These are phyloP conservation scores for Corticium candelabrum DNA, from an alignment of 37 sponge, comb jelly and placozoan species.

Conservation along the genomic window DNA sequence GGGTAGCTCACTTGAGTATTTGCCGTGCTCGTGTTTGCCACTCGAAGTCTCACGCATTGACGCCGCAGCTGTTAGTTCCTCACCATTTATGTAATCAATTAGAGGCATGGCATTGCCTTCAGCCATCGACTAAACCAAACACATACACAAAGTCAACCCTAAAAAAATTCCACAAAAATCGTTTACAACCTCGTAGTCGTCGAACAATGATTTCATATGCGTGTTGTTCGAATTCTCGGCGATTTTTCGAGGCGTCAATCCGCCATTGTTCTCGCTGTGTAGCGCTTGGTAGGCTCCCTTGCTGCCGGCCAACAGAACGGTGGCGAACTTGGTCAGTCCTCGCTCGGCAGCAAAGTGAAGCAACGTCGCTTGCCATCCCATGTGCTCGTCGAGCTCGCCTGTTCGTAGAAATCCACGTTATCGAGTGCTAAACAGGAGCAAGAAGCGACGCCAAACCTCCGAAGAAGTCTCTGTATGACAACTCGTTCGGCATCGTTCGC, in stretches of 20 bases:
- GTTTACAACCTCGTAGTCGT: background rate
- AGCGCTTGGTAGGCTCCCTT: background rate
- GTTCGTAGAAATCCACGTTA: too few species aligned
- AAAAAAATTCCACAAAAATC: too few species aligned
- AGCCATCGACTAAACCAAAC: background rate
- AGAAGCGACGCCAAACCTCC: background rate
- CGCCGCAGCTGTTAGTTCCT: too few species aligned
- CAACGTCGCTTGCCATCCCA: background rate
- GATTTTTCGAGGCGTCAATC: background rate
- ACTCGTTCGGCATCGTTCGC: background rate
- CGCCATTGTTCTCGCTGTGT: background rate
- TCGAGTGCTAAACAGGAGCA: too few species aligned
- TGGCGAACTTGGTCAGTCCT: background rate
- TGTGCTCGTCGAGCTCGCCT: background rate
- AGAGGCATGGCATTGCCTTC: background rate
- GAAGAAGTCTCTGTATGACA: background rate
- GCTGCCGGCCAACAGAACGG: background rate
- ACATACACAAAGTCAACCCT: too few species aligned
- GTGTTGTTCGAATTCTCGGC: background rate
- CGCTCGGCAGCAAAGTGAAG: background rate
- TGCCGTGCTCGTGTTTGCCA: too few species aligned
- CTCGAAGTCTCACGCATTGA: too few species aligned
- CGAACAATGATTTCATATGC: background rate
- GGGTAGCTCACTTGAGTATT: too few species aligned
- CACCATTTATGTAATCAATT: background rate